Percentiles rank a stretch among this genome's conserved stretches.
These are phyloP conservation scores for Pachyseris speciosa DNA, from an alignment of 64 coral and sea anemone genomes.

Conservation along the genomic window DNA sequence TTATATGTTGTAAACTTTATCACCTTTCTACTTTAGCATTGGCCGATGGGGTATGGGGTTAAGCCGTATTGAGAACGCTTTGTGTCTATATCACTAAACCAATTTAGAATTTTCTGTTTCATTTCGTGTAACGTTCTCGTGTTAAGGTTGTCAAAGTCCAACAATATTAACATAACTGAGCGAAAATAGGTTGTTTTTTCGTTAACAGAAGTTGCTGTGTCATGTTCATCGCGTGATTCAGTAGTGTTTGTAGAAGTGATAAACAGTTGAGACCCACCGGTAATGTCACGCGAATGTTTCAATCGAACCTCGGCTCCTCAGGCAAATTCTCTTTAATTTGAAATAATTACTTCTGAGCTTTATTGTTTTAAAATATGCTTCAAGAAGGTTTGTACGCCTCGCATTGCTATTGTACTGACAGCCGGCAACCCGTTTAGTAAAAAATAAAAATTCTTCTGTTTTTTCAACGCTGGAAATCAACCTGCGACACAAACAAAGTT, in stretches of 20 bases:
- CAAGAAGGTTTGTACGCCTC: too few species aligned
- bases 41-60: not conserved
- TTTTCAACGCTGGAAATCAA: too few species aligned
- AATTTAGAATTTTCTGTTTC: not conserved
- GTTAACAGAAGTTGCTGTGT: not conserved
- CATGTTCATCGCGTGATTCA: not conserved
- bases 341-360: not conserved
- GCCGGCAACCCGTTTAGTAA: too few species aligned
- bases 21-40: not conserved
- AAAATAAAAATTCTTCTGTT: too few species aligned
- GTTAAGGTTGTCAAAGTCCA: not conserved
- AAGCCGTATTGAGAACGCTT: not conserved
- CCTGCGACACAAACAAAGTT: too few species aligned
- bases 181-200: not conserved
- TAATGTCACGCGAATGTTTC: slow-evolving; percentile 12
- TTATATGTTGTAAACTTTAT: not conserved
- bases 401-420: not conserved
- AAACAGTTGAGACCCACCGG: not conserved
- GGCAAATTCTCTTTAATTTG: slow-evolving; percentile 6
- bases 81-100: not conserved
- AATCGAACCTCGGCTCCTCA: slow-evolving; percentile 4
- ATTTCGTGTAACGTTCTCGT: not conserved
- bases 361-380: not conserved
- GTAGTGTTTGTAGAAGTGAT: slow-evolving; percentile 2
- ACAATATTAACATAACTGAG: not conserved